Base-by-base conservation (phyloP, 2,797 vertebrate species). In the Anolis apletophallus region DNA sequence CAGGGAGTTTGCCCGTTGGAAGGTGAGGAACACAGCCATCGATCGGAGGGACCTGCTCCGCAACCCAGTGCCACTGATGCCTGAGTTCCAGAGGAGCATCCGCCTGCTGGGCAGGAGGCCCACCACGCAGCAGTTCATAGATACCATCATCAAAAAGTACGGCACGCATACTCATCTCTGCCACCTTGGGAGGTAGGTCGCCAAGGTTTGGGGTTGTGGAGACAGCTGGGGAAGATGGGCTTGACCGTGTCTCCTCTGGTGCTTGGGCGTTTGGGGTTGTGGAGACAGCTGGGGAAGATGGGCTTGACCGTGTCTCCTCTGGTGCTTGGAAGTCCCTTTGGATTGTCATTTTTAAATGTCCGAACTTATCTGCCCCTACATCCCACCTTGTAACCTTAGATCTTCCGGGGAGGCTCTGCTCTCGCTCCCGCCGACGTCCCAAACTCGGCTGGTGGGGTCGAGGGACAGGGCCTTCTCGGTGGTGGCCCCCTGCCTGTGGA, bases 1-100 rank as follows among this genome's bases (percentile, higher is more conserved):
- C 90, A 99, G 99, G 97, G 99, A 99, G 97, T 99, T 99, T 99
- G 99, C 99, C 96, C 99, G 99, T 97, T 99, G 99, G 99, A 99
- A 99, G 98, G 99, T 99, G 98, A 99, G 98, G 97, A 99, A 99
- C 96, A 99, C 98, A 81, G 99, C 99, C 88, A 98, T 99, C 0
- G 98, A 99, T 95, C 95, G 98, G 93, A 97, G 98, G 96, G 99
- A 99, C 95, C 97, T 99, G 95, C 97, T 98, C 94, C 97, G 96
- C 87, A 98, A 98, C 93, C 98, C 98, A 0, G 97, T 99, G 93
- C 98, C 98, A 72, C 97, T 99, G 94, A 99, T 99, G 98, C 99
- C 99, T 0, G 99, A 99, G 94, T 99, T 99, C 96, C 98, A 99
- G 96, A 98, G 97, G 87, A 99, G 98, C 92, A 96, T 99, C 81